Conservation (phyloP, 23 tunicate species). For the Styela plicata region DNA sequence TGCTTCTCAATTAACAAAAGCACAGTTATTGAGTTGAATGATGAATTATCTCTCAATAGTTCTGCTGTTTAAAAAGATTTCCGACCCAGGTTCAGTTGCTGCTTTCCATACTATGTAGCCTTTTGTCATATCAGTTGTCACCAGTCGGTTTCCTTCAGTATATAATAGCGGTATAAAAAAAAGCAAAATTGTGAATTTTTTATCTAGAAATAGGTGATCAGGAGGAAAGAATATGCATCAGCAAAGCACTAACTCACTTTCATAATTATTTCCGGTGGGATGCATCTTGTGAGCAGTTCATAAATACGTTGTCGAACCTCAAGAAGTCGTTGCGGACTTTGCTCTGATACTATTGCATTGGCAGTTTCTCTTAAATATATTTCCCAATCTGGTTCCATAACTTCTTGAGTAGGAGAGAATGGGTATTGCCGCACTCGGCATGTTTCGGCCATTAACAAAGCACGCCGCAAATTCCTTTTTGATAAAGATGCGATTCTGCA, state of each 20-base stretch:
- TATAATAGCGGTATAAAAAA: too few species aligned
- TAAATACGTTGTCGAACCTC: conserved; percentile 85
- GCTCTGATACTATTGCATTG: conserved; percentile 79
- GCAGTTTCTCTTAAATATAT: conserved; percentile 86
- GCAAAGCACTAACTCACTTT: conserved; percentile 52
- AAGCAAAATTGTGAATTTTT: too few species aligned
- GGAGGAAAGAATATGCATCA: too few species aligned
- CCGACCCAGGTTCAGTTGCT: too few species aligned
- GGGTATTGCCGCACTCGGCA: conserved; percentile 85
- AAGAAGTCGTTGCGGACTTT: conserved; percentile 70
- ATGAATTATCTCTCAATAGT: too few species aligned
- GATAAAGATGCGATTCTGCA: conserved; percentile 51
- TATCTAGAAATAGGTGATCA: too few species aligned
- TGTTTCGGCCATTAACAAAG: conserved; percentile 81
- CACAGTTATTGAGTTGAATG: too few species aligned
- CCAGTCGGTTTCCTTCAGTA: too few species aligned
- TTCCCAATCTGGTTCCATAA: conserved; percentile 97
- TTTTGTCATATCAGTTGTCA: too few species aligned
- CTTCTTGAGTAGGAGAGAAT: conserved; percentile 59
- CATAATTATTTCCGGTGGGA: conserved; percentile 90
- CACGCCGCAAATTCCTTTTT: conserved; percentile 74
- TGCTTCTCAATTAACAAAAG: too few species aligned
- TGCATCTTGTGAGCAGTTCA: conserved; percentile 83
- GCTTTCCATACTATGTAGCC: too few species aligned
- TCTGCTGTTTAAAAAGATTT: too few species aligned